phyloP scores from a whole-genome alignment of 2,113 vertebrate species.

The Dryoscopus gambensis region DNA sequence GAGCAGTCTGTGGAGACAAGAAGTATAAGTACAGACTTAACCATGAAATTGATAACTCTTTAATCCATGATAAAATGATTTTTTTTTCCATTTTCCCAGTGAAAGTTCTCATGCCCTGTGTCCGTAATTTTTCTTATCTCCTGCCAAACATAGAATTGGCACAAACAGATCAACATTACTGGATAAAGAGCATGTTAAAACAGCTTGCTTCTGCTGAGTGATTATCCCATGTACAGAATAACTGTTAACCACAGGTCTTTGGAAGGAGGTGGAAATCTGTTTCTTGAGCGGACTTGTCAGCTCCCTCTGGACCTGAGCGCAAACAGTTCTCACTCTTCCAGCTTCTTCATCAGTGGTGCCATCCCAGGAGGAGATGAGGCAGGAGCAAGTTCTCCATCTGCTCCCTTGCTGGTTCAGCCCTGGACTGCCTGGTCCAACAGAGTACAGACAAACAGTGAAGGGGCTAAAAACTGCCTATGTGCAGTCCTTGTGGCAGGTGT shows the following conservation, averaged over 20 bases:
- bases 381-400: background rate
- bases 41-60: background rate
- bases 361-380: fast-evolving
- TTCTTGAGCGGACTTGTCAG: background rate
- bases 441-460: background rate
- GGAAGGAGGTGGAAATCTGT: background rate
- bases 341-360: background rate
- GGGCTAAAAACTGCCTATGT: background rate
- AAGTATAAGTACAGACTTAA: background rate
- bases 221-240: background rate
- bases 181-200: background rate
- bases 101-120: fast-evolving
- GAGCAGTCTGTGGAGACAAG: background rate
- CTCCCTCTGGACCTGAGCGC: background rate
- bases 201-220: background rate
- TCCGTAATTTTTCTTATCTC: background rate
- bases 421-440: background rate
- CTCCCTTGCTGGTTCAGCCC: background rate
- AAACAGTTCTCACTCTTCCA: background rate
- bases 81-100: background rate
- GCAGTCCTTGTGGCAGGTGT: background rate
- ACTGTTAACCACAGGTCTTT: background rate
- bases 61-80: background rate
- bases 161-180: background rate
- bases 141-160: background rate